phyloP scores from a whole-genome alignment of 2,888 invertebrate genomes.

The Blomia tropicalis region DNA sequence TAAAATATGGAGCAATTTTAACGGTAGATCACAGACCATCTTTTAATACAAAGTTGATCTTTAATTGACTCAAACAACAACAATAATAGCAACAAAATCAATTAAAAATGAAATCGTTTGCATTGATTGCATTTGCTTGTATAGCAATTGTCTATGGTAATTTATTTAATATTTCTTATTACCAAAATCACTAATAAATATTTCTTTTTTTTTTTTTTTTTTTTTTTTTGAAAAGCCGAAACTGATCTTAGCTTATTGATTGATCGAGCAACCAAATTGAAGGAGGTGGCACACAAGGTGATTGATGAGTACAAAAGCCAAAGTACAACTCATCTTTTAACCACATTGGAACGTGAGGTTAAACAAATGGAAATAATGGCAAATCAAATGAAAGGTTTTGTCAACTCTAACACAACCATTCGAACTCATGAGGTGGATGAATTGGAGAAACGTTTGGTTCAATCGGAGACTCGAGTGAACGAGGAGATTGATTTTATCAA shows the following conservation, averaged over 20 bases:
- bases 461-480: not conserved
- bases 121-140: not conserved
- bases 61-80: too few relatives aligned
- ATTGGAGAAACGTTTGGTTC: not conserved
- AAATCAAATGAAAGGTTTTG: not conserved
- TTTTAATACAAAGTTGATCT: too few relatives aligned
- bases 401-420: not conserved
- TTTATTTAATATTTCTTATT: not conserved
- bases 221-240: too few relatives aligned
- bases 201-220: not conserved
- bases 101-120: not conserved
- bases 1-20: too few relatives aligned
- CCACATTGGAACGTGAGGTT: not conserved
- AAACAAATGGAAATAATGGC: not conserved
- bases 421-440: not conserved
- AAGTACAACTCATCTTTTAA: not conserved
- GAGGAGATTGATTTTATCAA: not conserved
- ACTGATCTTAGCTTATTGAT: not conserved
- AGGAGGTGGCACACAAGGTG: not conserved
- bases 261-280: not conserved
- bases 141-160: not conserved
- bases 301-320: not conserved
- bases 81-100: too few relatives aligned
- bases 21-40: too few relatives aligned
- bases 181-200: not conserved